Evolutionary conservation across 2,113 vertebrate species (phyloP).

Genomic region (Siniperca knerii): DNA sequence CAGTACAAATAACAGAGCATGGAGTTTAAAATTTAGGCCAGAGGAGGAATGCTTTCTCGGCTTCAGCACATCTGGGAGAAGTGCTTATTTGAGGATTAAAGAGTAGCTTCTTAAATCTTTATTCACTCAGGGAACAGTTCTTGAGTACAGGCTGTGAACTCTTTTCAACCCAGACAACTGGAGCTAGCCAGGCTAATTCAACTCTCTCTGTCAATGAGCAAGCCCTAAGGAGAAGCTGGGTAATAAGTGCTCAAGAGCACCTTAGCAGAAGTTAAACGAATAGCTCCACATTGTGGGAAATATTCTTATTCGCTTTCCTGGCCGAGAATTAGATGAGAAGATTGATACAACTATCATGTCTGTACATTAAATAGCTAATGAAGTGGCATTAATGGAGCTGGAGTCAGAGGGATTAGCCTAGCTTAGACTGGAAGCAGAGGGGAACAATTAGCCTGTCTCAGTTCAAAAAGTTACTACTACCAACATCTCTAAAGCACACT

Average conservation of each 20-base stretch:
- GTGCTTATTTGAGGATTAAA: conserved; percentile 39
- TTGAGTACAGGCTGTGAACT: conserved; percentile 13
- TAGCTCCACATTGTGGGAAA: not conserved
- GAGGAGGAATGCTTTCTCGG: conserved; percentile 19
- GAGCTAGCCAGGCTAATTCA: not conserved
- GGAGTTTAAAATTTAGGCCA: conserved; percentile 46
- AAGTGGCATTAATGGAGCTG: not conserved
- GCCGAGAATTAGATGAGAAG: too few species aligned
- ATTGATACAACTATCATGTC: too few species aligned
- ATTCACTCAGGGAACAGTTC: conserved; percentile 15
- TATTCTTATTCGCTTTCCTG: not conserved
- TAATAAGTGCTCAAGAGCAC: not conserved
- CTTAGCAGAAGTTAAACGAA: not conserved
- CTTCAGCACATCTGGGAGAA: conserved; percentile 29
- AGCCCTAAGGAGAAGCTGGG: not conserved
- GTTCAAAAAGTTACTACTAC: not conserved
- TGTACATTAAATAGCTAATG: not conserved
- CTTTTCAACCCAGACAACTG: conserved; percentile 4
- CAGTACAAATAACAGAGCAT: conserved; percentile 18
- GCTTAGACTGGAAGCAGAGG: not conserved
- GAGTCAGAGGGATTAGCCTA: not conserved
- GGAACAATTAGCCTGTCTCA: not conserved
- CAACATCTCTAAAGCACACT: not conserved
- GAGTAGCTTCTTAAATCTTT: conserved; percentile 32
- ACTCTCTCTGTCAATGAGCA: not conserved